Base-by-base conservation (phyloP, 2,113 vertebrate species). In the Spea multiplicata region DNA sequence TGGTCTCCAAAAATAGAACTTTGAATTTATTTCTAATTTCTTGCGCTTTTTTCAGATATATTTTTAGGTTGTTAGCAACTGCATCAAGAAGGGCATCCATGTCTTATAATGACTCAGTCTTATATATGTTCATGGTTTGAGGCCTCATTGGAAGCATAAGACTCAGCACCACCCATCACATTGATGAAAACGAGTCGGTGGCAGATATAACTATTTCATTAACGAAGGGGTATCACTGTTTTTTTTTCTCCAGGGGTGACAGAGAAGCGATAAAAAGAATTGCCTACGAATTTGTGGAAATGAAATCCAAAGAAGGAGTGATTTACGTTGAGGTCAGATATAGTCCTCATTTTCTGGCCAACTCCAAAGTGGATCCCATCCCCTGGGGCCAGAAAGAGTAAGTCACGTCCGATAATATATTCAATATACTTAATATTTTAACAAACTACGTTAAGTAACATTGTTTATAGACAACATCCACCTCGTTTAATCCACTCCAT, bases 261-360 rank as follows among this genome's bases (percentile, higher is more conserved):
- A 89, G 92, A 64, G 94, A 97, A 6, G 97, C 97, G 0, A 90
- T 99, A 77, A 93, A 89, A 84, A 95, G 94, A 85, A 93, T 96
- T 0, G 97, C 97, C 59, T 94, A 95, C 0, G 96, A 99, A 88
- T 94, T 99, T n/a, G 94, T 98, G 2, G 94, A 98, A 81, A 96
- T 87, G 3, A 99, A 98, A 88, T 93, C 96, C 3, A 94, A 93
- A 47, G 96, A 99, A 80, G 91, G 93, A 0, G 86, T 99, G 55
- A 76, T 92, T 66, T 99, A 98, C 0, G 93, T 95, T 44, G 97
- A 99, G 83, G 94, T 92, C 45, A 89, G 97, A 64, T 99, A 99
- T 87, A 95, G 94, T 86, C 97, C 97, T 0, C 97, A 99, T 72
- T 65, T 96, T 0, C 86, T 99, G 82, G 96, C 97, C 73, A 99